Evolutionary conservation across 1,140 invertebrate species (phyloP).

Genomic region (Pomacea maculata): DNA sequence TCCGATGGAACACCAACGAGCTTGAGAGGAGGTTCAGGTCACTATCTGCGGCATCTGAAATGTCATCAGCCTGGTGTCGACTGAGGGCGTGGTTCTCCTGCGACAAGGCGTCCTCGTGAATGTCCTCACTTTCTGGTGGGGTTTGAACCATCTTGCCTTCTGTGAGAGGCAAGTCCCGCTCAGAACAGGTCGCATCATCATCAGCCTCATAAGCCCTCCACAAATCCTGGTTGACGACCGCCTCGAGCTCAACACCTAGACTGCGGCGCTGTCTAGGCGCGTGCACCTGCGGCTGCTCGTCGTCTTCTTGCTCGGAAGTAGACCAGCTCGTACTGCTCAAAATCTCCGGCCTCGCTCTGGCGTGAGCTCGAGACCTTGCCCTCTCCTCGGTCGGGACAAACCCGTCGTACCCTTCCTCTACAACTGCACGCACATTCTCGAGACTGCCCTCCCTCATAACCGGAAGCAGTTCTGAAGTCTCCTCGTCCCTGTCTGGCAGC

Average conservation of each 20-base stretch:
- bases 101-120: too few relatives aligned
- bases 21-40: too few relatives aligned
- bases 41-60: too few relatives aligned
- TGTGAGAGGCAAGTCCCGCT: background rate
- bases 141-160: background rate
- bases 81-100: too few relatives aligned
- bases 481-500: background rate
- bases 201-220: constrained; percentile 15
- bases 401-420: constrained; percentile 17
- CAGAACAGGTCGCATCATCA: constrained; percentile 13
- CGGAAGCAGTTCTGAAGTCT: too few relatives aligned
- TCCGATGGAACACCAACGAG: too few relatives aligned
- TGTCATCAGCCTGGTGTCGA: too few relatives aligned
- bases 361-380: background rate
- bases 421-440: background rate
- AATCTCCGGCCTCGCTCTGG: background rate
- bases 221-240: background rate
- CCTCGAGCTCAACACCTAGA: background rate
- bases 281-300: background rate
- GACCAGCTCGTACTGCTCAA: constrained; percentile 1
- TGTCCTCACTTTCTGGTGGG: too few relatives aligned
- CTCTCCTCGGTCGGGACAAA: constrained; percentile 9
- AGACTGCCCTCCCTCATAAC: background rate
- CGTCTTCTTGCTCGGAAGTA: constrained; percentile 12
- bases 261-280: background rate